Evolutionary conservation across 2,888 invertebrate genomes (phyloP).

Genomic region (Metallyticus violacea): DNA sequence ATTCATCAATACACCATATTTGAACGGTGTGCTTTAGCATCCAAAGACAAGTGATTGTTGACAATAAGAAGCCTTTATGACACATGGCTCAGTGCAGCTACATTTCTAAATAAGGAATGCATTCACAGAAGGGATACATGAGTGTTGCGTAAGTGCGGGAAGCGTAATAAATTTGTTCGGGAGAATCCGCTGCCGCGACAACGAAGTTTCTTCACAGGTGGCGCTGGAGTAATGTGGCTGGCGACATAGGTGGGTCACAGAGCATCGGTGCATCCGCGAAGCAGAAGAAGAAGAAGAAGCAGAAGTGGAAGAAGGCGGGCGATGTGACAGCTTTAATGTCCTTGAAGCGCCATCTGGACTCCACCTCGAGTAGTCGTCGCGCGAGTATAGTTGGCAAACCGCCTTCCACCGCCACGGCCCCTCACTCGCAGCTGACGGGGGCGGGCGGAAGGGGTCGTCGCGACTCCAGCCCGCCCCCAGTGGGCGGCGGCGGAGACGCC

Average conservation of each 20-base stretch:
- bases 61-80: no score
- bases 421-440: conserved; percentile 29
- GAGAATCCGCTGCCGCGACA: background rate
- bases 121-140: no score
- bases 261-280: background rate
- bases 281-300: background rate
- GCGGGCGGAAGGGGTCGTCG: conserved; percentile 17
- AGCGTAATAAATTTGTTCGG: no score
- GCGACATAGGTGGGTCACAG: background rate
- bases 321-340: conserved; percentile 17
- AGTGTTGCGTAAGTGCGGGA: no score
- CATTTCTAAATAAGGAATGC: no score
- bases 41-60: no score
- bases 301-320: background rate
- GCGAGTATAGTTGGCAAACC: background rate
- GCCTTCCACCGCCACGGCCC: conserved; percentile 27
- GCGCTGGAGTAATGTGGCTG: background rate
- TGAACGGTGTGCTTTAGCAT: background rate
- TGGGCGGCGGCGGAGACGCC: background rate
- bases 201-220: background rate
- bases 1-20: background rate
- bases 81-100: background rate
- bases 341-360: background rate
- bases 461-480: conserved; percentile 16
- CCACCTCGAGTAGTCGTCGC: background rate